Base-by-base conservation (phyloP, 2,113 vertebrate species). In the Hippocampus mohnikei region DNA sequence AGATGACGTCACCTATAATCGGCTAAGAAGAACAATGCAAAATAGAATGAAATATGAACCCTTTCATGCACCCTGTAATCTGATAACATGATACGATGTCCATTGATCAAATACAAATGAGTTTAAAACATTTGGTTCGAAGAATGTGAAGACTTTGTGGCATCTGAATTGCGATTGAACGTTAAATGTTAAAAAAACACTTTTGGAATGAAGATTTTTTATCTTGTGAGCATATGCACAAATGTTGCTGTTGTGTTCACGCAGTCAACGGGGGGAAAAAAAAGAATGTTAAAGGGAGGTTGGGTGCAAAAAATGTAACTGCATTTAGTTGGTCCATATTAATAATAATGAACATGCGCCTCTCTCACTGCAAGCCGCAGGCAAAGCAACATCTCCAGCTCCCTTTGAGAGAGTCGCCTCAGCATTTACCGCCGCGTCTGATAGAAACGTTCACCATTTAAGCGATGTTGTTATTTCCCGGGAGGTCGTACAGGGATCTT, bases 291-390 rank as follows among this genome's bases (percentile, higher is more conserved):
- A 58, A 58, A 58, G 33, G 33, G 33, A 37, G 33, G 33, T 37
- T 37, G 33, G 33, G 10, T 44, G 42, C 42, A 44, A 44, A 44
- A 44, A 74, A 75, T 73, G 1, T 63, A 67, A 65, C 13, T 56
- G 81, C 70, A 77, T 77, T 79, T 42, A 62, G 82, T 79, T 79
- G 81, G 68, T 84, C 70, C 75, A 77, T 69, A 81, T 88, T 79
- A 85, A 85, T 85, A 86, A 83, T 85, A 83, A 88, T 85, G 72
- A 78, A 68, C 18, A 23, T 56, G 76, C 75, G 73, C 21, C 70
- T 79, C 71, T 75, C 66, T 69, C 10, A 81, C 70, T 77, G 63
- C 65, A 78, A 82, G 79, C 77, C 50, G 74, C 73, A 65, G 69
- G 83, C 76, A 70, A 63, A 73, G 66, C 64, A 76, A 58, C 59